These are phyloP conservation scores for Rhizoglyphus robini DNA, from an alignment of 1,140 invertebrate genomes.

Conservation along the genomic window DNA sequence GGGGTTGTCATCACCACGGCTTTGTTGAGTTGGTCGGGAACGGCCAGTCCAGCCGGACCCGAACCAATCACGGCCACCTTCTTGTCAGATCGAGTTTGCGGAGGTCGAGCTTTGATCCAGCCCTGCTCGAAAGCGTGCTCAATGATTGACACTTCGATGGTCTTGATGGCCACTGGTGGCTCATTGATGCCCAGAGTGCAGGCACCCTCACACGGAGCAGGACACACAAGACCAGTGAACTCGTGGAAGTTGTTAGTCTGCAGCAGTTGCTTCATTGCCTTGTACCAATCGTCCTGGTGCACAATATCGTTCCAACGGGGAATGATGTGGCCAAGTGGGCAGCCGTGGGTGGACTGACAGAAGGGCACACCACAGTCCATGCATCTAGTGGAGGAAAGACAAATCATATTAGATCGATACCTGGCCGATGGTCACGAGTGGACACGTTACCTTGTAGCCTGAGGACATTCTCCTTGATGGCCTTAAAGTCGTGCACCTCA, in stretches of 20 bases:
- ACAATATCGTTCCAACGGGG: slow-evolving; percentile 98
- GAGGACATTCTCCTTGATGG: slow-evolving; percentile 75
- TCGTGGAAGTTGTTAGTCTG: slow-evolving; percentile 99
- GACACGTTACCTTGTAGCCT: slow-evolving; percentile 46
- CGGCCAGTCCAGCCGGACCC: slow-evolving; percentile 84
- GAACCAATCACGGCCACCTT: slow-evolving; percentile 85
- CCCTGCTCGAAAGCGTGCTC: slow-evolving; percentile 94
- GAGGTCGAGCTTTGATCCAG: slow-evolving; percentile 74
- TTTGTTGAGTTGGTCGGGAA: slow-evolving; percentile 94
- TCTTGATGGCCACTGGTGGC: slow-evolving; percentile 94
- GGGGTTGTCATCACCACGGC: slow-evolving; percentile 71
- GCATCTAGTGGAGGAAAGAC: slow-evolving; percentile 41
- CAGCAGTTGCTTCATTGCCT: slow-evolving; percentile 83
- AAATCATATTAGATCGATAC: slow-evolving; percentile 7
- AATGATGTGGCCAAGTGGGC: slow-evolving; percentile 95
- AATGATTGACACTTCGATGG: slow-evolving; percentile 97
- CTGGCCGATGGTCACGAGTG: background rate
- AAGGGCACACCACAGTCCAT: slow-evolving; percentile 99
- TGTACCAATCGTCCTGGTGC: slow-evolving; percentile 70
- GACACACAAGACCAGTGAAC: slow-evolving; percentile 95
- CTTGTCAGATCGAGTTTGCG: slow-evolving; percentile 59
- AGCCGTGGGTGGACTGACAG: slow-evolving; percentile 91
- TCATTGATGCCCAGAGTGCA: slow-evolving; percentile 93
- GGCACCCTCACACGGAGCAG: slow-evolving; percentile 94
- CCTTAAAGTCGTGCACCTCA: slow-evolving; percentile 80